Conservation (phyloP, 2,113 vertebrate genomes). For the Sula dactylatra region DNA sequence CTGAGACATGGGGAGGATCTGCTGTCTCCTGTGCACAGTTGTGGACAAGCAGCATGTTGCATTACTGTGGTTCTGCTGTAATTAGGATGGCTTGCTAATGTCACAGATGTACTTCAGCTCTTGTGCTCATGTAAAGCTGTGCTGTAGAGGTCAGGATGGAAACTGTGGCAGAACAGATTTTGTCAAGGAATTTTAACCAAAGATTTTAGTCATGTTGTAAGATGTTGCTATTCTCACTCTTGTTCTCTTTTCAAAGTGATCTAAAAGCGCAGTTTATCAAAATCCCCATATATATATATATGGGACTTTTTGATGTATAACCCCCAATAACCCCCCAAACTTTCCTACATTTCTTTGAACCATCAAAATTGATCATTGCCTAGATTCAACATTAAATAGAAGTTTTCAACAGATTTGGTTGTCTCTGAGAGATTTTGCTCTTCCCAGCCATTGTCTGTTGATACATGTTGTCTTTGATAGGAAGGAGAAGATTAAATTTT, state of each 20-base stretch:
- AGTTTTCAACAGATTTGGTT: not conserved
- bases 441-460: not conserved
- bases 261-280: not conserved
- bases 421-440: not conserved
- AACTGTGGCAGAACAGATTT: not conserved
- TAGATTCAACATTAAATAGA: not conserved
- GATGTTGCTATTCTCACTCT: not conserved
- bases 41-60: not conserved
- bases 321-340: not conserved
- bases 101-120: not conserved
- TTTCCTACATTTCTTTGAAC: not conserved
- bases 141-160: not conserved
- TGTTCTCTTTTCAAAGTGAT: not conserved
- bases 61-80: not conserved
- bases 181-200: not conserved
- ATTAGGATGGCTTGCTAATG: not conserved
- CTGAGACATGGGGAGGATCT: not conserved
- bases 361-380: not conserved
- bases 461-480: not conserved
- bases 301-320: no score
- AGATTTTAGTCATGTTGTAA: not conserved
- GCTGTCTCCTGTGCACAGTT: not conserved
- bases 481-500: not conserved
- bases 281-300: not conserved
- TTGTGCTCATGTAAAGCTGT: fast-evolving